Evolutionary conservation across 30 jellyfish, hydroid and myxozoan genomes (phyloP).

Genomic region (Aurelia sp.): DNA sequence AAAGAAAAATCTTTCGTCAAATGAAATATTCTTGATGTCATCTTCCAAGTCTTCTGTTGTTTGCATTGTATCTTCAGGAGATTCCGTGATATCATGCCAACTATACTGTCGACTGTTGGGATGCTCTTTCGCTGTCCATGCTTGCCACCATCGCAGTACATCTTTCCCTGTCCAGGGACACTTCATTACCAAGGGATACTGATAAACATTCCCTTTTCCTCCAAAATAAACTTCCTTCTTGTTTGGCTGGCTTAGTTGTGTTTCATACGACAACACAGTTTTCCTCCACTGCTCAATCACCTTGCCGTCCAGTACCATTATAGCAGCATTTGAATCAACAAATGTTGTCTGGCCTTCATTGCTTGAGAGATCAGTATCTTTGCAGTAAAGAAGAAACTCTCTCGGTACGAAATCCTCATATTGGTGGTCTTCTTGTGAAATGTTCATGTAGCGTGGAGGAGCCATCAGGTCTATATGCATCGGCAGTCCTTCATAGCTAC

Average conservation of each 20-base stretch:
- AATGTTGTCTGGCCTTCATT: slow-evolving; percentile 47
- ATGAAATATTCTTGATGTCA: slow-evolving; percentile 25
- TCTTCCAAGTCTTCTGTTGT: slow-evolving; percentile 23
- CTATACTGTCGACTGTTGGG: slow-evolving; percentile 44
- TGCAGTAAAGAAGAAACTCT: slow-evolving; percentile 17
- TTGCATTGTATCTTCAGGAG: slow-evolving; percentile 1
- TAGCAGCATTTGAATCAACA: slow-evolving; percentile 53
- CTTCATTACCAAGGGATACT: slow-evolving; percentile 35
- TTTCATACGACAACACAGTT: slow-evolving; percentile 19
- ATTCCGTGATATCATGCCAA: slow-evolving; percentile 5
- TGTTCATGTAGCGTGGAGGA: slow-evolving; percentile 64
- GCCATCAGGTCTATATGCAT: slow-evolving; percentile 48
- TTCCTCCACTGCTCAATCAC: slow-evolving; percentile 26
- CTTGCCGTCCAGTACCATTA: slow-evolving; percentile 15
- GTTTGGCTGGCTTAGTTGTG: too few species aligned
- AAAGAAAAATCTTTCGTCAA: slow-evolving; percentile 53
- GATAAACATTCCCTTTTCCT: slow-evolving; percentile 47
- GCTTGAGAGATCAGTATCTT: slow-evolving; percentile 4
- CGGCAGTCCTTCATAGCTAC: slow-evolving; percentile 60
- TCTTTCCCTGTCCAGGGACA: slow-evolving; percentile 66
- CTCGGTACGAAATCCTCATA: slow-evolving; percentile 50
- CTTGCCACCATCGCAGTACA: slow-evolving; percentile 65
- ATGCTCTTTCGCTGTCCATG: slow-evolving; percentile 40
- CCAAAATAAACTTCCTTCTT: slow-evolving; percentile 35
- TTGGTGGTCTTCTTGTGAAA: slow-evolving; percentile 41